Evolutionary conservation across 2,113 vertebrate species (phyloP).

Genomic region (Nesoenas mayeri): DNA sequence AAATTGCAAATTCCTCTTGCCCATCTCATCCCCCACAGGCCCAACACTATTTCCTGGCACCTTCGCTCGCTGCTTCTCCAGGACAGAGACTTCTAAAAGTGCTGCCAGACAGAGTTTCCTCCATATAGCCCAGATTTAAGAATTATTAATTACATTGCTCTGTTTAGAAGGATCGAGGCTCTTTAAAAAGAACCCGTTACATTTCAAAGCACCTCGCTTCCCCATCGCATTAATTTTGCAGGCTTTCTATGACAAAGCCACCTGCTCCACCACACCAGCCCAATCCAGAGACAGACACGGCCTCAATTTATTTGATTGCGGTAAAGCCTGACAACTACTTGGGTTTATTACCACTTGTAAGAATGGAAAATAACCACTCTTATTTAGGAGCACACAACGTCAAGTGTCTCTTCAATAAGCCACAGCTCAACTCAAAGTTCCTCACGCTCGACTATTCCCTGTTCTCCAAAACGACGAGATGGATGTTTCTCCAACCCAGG

Average conservation of each 20-base stretch:
- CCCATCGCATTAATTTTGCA: background rate
- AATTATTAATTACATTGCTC: background rate
- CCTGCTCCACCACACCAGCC: background rate
- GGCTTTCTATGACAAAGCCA: background rate
- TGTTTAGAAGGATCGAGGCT: background rate
- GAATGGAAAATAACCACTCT: background rate
- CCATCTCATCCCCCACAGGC: background rate
- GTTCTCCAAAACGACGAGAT: background rate
- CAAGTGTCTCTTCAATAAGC: background rate
- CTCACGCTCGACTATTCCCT: accelerated
- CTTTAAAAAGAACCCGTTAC: background rate
- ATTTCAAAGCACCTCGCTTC: background rate
- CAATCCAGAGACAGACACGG: background rate
- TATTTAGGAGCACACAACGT: background rate
- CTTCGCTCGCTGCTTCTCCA: background rate
- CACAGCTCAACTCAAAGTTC: background rate
- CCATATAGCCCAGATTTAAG: background rate
- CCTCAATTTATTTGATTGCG: background rate
- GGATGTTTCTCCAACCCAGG: background rate
- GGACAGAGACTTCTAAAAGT: background rate
- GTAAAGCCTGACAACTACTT: background rate
- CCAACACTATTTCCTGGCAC: background rate
- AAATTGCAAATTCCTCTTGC: background rate
- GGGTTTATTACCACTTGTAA: background rate
- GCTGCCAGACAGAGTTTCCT: background rate